phyloP scores from a whole-genome alignment of 1,140 invertebrate species.

The Neocloeon triangulifer region DNA sequence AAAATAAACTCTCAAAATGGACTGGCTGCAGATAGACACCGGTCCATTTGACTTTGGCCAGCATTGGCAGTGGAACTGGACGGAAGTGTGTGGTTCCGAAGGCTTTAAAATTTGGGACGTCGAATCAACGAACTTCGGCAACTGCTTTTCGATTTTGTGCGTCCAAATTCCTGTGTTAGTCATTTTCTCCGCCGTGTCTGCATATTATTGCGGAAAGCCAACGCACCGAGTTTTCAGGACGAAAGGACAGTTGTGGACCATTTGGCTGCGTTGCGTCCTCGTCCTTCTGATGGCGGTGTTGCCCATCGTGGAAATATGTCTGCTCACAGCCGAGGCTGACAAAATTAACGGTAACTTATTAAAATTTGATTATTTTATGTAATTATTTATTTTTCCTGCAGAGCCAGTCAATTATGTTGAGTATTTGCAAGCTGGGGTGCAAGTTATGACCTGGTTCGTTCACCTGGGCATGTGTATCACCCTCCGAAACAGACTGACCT shows the following conservation, averaged over 20 bases:
- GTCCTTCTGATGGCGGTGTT: conserved; percentile 33
- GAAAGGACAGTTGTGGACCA: conserved; percentile 27
- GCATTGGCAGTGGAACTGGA: conserved; percentile 29
- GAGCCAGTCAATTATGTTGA: conserved; percentile 26
- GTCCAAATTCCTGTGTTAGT: conserved; percentile 39
- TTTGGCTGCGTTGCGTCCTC: conserved; percentile 34
- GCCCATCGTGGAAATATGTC: conserved; percentile 36
- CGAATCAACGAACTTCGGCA: conserved; percentile 41
- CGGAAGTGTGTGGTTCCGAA: conserved; percentile 40
- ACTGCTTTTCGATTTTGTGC: conserved; percentile 59
- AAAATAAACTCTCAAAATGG: too few relatives aligned
- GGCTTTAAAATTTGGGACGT: conserved; percentile 38
- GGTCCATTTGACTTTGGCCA: too few relatives aligned
- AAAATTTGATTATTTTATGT: conserved; percentile 5
- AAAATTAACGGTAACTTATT: conserved; percentile 4
- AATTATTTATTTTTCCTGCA: conserved; percentile 7
- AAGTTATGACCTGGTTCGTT: conserved; percentile 50
- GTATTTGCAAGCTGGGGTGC: conserved; percentile 38
- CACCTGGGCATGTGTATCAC: conserved; percentile 51
- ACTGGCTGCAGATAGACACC: too few relatives aligned
- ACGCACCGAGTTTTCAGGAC: conserved; percentile 26
- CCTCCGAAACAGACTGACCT: conserved; percentile 29
- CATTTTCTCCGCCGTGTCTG: conserved; percentile 43
- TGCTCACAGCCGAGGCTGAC: conserved; percentile 9
- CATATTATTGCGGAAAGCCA: conserved; percentile 48